Evolutionary conservation across 1,140 invertebrate genomes (phyloP).

Genomic region (Panagrolaimus sp.): DNA sequence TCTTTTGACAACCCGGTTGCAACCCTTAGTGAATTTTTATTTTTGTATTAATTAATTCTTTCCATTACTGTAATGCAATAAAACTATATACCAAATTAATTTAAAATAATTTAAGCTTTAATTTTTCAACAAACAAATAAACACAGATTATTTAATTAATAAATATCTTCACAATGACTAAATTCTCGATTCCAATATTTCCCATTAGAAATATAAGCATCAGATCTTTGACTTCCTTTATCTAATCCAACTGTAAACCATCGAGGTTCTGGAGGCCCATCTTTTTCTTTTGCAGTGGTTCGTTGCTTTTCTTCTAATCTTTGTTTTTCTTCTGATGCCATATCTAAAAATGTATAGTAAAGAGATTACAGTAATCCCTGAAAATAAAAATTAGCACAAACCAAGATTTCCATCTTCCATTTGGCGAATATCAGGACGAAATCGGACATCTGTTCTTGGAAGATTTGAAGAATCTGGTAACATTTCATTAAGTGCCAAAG

Average conservation of each 20-base stretch:
- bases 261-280: background rate
- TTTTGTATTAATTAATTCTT: too few relatives aligned
- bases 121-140: too few relatives aligned
- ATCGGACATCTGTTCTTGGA: background rate
- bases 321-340: background rate
- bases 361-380: too few relatives aligned
- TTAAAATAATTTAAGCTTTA: too few relatives aligned
- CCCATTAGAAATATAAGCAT: slow-evolving; percentile 3
- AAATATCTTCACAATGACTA: slow-evolving; percentile 1
- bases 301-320: slow-evolving; percentile 6
- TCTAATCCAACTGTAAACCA: background rate
- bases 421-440: slow-evolving; percentile 11
- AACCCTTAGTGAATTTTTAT: too few relatives aligned
- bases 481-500: slow-evolving; percentile 8
- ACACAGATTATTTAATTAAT: background rate
- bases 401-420: background rate
- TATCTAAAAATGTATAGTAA: background rate
- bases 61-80: too few relatives aligned
- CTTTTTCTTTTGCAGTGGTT: background rate
- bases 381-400: too few relatives aligned
- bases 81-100: too few relatives aligned
- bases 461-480: background rate
- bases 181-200: background rate
- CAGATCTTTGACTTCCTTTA: background rate
- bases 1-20: too few relatives aligned